phyloP scores from a whole-genome alignment of 2,888 invertebrate species.

The Drosophila bunnanda region DNA sequence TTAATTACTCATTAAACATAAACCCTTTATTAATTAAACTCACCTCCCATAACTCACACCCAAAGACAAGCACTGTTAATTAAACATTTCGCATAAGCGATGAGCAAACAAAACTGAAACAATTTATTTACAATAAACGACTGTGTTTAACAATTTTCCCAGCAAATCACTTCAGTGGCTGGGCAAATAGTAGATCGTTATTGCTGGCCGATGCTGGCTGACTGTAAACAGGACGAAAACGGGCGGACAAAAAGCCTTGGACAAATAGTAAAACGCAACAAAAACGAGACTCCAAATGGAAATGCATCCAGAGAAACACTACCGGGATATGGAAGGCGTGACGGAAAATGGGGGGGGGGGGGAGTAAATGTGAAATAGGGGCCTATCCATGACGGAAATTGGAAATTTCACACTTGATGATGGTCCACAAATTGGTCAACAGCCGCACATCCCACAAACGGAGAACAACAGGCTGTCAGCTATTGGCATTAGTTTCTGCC shows the following conservation, averaged over 20 bases:
- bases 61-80: neutral
- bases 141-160: constrained; percentile 35
- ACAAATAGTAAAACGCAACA: constrained; percentile 45
- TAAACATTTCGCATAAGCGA: constrained; percentile 18
- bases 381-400: constrained; percentile 75
- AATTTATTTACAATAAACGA: constrained; percentile 37
- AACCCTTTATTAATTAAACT: neutral
- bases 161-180: constrained; percentile 39
- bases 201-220: constrained; percentile 35
- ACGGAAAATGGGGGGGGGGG: constrained; percentile 1
- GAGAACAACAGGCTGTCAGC: constrained; percentile 57
- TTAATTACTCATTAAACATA: neutral
- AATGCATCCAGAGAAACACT: constrained; percentile 25
- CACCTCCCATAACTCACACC: neutral
- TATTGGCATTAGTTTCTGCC: constrained; percentile 60
- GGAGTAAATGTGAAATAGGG: constrained; percentile 3
- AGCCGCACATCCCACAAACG: constrained; percentile 46
- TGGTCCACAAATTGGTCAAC: constrained; percentile 81
- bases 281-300: constrained; percentile 47
- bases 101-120: constrained; percentile 22
- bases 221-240: constrained; percentile 57
- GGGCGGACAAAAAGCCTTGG: constrained; percentile 39
- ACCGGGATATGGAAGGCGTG: constrained; percentile 10
- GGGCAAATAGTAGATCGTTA: constrained; percentile 57
- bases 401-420: constrained; percentile 85